Percentiles rank a stretch among this genome's conserved stretches.
Conservation (phyloP, 2,888 invertebrate species). For the Meliscaeva auricollis region DNA sequence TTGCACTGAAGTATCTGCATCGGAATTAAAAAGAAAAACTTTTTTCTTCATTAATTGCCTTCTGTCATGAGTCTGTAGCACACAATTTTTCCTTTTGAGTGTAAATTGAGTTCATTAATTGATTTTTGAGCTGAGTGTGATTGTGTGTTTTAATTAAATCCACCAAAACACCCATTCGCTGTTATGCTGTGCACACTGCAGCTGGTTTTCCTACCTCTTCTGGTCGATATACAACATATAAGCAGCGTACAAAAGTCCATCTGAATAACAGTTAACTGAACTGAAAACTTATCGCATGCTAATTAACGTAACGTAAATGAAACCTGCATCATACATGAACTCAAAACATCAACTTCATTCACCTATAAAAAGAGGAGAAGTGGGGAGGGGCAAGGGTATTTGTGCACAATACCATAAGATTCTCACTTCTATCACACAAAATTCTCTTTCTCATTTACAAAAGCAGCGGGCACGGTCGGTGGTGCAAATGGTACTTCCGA, state of each 20-base stretch:
- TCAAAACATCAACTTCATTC: not conserved
- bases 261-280: slow-evolving; percentile 44
- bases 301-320: slow-evolving; percentile 57
- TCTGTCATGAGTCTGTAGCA: not conserved
- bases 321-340: slow-evolving; percentile 45
- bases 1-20: no score
- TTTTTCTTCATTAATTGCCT: no score
- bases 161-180: not conserved
- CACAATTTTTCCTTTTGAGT: not conserved
- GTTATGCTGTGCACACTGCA: not conserved
- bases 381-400: not conserved
- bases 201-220: not conserved
- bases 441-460: slow-evolving; percentile 34
- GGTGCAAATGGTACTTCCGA: slow-evolving; percentile 34
- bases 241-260: slow-evolving; percentile 15
- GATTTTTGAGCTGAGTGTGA: slow-evolving; percentile 18
- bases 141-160: slow-evolving; percentile 34
- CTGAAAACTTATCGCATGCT: slow-evolving; percentile 66
- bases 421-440: slow-evolving; percentile 13
- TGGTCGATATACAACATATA: not conserved
- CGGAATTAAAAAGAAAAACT: no score
- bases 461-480: not conserved
- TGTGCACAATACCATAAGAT: not conserved
- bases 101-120: slow-evolving; percentile 17
- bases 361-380: not conserved